Evolutionary conservation across 2,797 vertebrate genomes (phyloP), one percentile per base, ranked within the genome.

Genomic region (Glyptemys insculpta): DNA sequence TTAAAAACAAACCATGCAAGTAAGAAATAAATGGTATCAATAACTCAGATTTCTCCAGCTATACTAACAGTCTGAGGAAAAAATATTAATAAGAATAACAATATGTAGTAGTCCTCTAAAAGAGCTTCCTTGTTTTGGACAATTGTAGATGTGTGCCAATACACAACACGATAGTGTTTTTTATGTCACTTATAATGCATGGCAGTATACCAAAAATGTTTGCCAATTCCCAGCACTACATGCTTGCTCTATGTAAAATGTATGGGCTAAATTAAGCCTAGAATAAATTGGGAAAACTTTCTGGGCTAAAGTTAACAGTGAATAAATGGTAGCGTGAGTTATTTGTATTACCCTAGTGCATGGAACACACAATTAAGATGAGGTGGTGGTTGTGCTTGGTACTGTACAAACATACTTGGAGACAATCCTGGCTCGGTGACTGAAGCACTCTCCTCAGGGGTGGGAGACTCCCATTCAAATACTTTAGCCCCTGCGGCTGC

Each of bases 321-420:
- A 37, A 68, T 37, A 68, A 37, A 68, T 37, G 19, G n/a, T 3
- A 2, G 3, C 83, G n/a, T 83, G 79, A 91, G 14, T 47, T 95
- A 85, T 87, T 94, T 95, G 83, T 95, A 47, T 88, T 93, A 92
- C 92, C 87, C 78, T 50, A 52, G 3, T 93, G 92, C 91, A 87
- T 83, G 89, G 79, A 92, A 94, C 88, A 87, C 86, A 34, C 62
- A 91, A 6, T 81, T 95, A 93, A 95, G 93, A 92, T 85, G 85
- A 85, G 88, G 82, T 81, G 88, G 78, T 74, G 34, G 11, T 93
- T 95, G 83, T 95, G 93, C 94, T 27, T 90, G 29, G n/a, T 94
- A 37, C 12, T 83, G 79, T 94, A 88, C 90, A 94, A 96, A 78
- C 12, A 81, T 87, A 1, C 52, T 89, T 86, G 90, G 31, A 79